Evolutionary conservation across 2,113 vertebrate species (phyloP).

Genomic region (Elaphurus davidianus): DNA sequence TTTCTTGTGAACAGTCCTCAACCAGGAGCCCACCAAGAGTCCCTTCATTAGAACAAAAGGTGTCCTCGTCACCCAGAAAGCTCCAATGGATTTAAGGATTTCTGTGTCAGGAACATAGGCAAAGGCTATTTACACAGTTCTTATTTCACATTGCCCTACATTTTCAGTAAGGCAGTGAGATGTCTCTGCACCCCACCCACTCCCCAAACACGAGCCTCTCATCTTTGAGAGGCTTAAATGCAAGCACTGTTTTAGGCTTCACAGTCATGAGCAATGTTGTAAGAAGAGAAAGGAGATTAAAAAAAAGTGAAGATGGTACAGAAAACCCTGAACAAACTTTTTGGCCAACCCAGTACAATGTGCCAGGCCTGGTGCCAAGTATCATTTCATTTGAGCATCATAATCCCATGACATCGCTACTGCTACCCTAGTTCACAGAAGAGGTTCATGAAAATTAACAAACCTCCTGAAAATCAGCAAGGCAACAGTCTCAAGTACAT

Average conservation of each 20-base stretch:
- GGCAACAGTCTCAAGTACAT: neutral
- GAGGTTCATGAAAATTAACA: neutral
- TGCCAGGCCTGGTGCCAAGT: neutral
- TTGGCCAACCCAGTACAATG: neutral
- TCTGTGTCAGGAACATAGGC: neutral
- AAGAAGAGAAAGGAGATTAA: neutral
- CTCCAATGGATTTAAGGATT: neutral
- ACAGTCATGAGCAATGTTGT: neutral
- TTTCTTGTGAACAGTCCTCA: neutral
- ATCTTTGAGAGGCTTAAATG: neutral
- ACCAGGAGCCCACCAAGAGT: neutral
- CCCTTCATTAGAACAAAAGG: neutral
- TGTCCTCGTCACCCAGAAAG: neutral
- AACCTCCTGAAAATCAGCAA: neutral
- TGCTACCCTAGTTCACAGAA: neutral
- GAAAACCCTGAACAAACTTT: neutral
- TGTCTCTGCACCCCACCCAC: neutral
- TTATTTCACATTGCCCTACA: neutral
- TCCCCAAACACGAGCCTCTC: neutral
- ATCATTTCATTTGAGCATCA: neutral
- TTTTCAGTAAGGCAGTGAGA: neutral
- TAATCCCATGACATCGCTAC: neutral
- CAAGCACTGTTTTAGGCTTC: accelerated
- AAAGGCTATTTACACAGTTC: neutral
- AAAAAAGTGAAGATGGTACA: neutral